phyloP scores from a whole-genome alignment of 2,797 vertebrate genomes.

The Micromesistius poutassou region DNA sequence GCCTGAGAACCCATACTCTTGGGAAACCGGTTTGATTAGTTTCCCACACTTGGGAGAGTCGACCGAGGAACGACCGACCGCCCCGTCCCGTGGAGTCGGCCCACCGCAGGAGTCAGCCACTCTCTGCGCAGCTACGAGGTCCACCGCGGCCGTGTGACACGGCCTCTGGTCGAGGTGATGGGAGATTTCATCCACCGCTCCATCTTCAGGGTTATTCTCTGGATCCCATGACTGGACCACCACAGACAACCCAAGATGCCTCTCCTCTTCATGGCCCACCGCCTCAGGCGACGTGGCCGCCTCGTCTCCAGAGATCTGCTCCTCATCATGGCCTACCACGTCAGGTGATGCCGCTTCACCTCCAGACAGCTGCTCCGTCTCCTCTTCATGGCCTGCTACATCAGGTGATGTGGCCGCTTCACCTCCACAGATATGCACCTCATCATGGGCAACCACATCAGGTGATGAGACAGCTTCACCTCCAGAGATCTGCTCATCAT shows the following conservation, averaged over 20 bases:
- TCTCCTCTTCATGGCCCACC: conserved; percentile 13
- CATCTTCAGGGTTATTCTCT: conserved; percentile 33
- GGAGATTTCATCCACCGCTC: background rate
- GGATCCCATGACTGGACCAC: conserved; percentile 27
- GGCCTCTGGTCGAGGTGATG: conserved; percentile 18
- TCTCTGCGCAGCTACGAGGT: conserved; percentile 15
- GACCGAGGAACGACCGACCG: conserved; percentile 21
- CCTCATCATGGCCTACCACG: too few relatives aligned
- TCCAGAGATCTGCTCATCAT: too few relatives aligned
- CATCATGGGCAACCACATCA: too few relatives aligned
- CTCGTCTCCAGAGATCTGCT: background rate
- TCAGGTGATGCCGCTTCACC: too few relatives aligned
- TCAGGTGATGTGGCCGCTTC: background rate
- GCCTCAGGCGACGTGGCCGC: conserved; percentile 9
- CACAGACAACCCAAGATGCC: conserved; percentile 19
- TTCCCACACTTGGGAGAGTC: background rate
- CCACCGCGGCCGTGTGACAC: conserved; percentile 43
- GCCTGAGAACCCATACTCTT: conserved; percentile 13
- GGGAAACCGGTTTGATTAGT: conserved; percentile 15
- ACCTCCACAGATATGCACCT: background rate
- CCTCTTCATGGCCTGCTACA: background rate
- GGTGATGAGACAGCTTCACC: too few relatives aligned
- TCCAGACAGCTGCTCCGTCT: too few relatives aligned
- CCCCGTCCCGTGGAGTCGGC: background rate
- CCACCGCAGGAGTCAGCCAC: conserved; percentile 25